Conservation (phyloP, 2,113 vertebrate genomes). For the Pseudopodoces humilis region DNA sequence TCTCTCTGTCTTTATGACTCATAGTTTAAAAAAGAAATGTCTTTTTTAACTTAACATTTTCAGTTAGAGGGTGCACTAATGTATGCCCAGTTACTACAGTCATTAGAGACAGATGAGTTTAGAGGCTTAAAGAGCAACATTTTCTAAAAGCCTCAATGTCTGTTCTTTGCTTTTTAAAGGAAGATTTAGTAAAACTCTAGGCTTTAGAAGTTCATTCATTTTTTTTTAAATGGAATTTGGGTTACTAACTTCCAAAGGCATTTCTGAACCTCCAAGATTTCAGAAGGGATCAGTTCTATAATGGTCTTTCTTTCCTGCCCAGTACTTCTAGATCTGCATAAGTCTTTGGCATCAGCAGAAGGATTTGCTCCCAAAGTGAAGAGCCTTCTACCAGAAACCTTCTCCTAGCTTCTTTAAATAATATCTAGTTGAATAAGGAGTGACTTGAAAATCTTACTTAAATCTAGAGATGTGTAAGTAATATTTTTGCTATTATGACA, state of each 20-base stretch:
- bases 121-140: background rate
- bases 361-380: background rate
- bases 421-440: background rate
- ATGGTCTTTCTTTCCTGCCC: background rate
- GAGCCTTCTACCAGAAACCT: background rate
- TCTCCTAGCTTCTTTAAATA: background rate
- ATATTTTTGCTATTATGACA: background rate
- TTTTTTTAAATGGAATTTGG: background rate
- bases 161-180: background rate
- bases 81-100: background rate
- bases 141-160: background rate
- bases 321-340: background rate
- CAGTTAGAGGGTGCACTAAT: background rate
- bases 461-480: background rate
- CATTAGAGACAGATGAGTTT: background rate
- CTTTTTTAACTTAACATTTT: background rate
- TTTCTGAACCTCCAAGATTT: background rate
- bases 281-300: background rate
- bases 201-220: background rate
- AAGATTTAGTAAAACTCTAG: background rate
- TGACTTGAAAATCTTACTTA: background rate
- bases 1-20: background rate
- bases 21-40: background rate
- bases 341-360: background rate
- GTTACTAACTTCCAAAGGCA: background rate